Evolutionary conservation across 2,797 vertebrate genomes (phyloP), one percentile per base, ranked within the genome.

Genomic region (Scolopax rusticola): DNA sequence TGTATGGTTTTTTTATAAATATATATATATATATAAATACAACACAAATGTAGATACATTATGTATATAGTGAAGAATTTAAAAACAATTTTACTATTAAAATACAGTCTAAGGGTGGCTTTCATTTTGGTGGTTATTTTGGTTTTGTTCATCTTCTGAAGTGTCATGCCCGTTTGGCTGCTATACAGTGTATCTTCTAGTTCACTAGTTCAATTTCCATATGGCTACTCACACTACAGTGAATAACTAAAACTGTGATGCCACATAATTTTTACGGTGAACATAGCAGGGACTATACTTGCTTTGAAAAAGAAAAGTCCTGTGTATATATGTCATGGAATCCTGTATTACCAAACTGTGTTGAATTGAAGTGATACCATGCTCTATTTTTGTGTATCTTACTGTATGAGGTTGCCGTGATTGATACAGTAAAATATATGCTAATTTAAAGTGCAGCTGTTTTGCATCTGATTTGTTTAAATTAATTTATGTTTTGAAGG

Each of bases 381-480:
- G 95, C 94, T 95, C 96, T 95, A 97, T 97, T 96, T 96, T 95
- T 97, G 97, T 98, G 97, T 97, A 97, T 96, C 97, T 98, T 96
- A 95, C 87, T 97, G 96, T 98, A 96, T 95, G 95, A 97, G 96
- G 82, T 97, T 97, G 98, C 97, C 96, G 98, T 98, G 98, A 96
- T 93, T 77, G 84, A 97, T 97, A 97, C 93, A 95, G 97, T 97
- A 97, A 97, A 98, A 96, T 98, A 97, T 95, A 98, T 98, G 92
- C 91, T 96, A 94, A 97, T 98, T 97, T 96, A 98, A 98, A 97
- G 97, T 87, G 95, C 96, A 97, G 93, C 77, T 97, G 97, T 78
- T 98, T 98, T 96, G 96, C 97, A 97, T 98, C 97, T 98, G 96
- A 93, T 98, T 98, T 97, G 97, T 96, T 96, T 76, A 95, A 97